These are phyloP conservation scores for Elmis aenea DNA, from an alignment of 2,888 invertebrate genomes.

Conservation along the genomic window DNA sequence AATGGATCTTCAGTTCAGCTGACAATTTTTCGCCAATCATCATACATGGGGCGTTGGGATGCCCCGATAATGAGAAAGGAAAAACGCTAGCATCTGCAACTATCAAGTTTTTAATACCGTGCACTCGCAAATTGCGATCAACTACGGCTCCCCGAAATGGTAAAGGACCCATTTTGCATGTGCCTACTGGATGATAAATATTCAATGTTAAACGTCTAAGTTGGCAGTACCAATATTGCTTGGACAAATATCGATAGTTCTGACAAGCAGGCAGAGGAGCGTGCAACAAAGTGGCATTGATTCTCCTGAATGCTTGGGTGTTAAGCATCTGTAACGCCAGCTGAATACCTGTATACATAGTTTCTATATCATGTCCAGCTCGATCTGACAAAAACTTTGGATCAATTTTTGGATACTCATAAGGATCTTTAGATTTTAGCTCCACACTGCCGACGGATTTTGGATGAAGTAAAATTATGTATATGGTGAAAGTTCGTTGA, in stretches of 20 bases:
- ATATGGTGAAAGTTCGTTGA: conserved; percentile 17
- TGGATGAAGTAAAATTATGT: conserved; percentile 27
- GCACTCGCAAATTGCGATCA: conserved; percentile 48
- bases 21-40: conserved; percentile 55
- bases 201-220: conserved; percentile 45
- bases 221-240: conserved; percentile 50
- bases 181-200: conserved; percentile 50
- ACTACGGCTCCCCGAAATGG: conserved; percentile 50
- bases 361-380: conserved; percentile 58
- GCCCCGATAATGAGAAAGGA: conserved; percentile 50
- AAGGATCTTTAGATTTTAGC: conserved; percentile 29
- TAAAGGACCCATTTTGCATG: conserved; percentile 51
- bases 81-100: conserved; percentile 53
- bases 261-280: conserved; percentile 50
- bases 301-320: conserved; percentile 56
- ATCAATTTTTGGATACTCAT: conserved; percentile 33
- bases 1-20: too few species aligned
- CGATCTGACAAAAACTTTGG: conserved; percentile 26
- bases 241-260: conserved; percentile 35
- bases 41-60: conserved; percentile 48
- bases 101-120: conserved; percentile 48
- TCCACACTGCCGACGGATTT: conserved; percentile 30
- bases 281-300: conserved; percentile 53
- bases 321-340: conserved; percentile 22
- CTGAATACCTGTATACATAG: conserved; percentile 57